Base-by-base conservation (phyloP, 1,140 invertebrate species). In the Cepaea nemoralis region DNA sequence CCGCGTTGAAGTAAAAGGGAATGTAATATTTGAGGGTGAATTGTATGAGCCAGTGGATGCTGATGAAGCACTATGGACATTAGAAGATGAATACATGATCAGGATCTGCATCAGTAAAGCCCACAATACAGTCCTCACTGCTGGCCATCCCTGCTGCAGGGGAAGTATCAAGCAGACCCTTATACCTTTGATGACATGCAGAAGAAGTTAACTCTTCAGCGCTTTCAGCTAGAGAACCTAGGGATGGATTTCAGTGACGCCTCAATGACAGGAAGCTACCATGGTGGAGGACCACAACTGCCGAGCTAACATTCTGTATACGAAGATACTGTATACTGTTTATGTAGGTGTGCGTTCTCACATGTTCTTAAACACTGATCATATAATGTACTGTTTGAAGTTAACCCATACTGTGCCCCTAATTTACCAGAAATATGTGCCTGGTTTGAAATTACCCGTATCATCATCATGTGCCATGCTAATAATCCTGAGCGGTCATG, bases 201-300 rank as follows among this genome's bases (percentile, higher is more conserved):
- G 84, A 92, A 93, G 84, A 94, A 94, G 87, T 71, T 93, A 24
- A 93, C 93, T 83, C 85, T 94, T 22, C 92, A 94, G 84, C 91
- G 91, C 77, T 94, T 93, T 88, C 93, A 94, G 86, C 89, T 92
- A 78, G 93, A 94, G 91, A 92, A 93, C 89, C 93, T 92, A 73
- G 93, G 92, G 0, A 92, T 93, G 91, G 92, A 93, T 85, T 93
- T 93, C 83, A 93, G 92, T 89, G 88, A 88, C 74, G 93, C 93
- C 8, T 85, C 88, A 8, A 86, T 93, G 27, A 86, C 90, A 12
- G 93, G 93, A 75, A 89, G 88, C 75, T 93, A 93, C 83, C 88
- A 90, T 27, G 83, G 81, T 27, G 91, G 91, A 42, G 90, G 91
- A 45, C 91, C 91, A 73, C 27, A 88, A 42, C 74, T 90, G n/a